Evolutionary conservation across 2,888 invertebrate species (phyloP).

Genomic region (Standfussiana lucernea): DNA sequence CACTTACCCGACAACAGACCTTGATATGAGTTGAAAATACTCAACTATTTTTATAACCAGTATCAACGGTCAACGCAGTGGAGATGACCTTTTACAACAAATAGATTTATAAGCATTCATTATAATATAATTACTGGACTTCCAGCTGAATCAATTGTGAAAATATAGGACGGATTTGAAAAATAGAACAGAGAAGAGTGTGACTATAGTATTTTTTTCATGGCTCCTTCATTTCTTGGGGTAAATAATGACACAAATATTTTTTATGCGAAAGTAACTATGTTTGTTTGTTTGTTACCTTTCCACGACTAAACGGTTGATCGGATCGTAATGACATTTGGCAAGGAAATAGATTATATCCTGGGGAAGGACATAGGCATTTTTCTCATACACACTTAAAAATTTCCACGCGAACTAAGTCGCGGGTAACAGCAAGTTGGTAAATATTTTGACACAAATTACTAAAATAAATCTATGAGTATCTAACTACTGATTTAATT

Average conservation of each 20-base stretch:
- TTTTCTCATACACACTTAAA: too few relatives aligned
- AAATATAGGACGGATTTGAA: background rate
- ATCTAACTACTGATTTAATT: conserved; percentile 7
- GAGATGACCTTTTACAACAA: conserved; percentile 73
- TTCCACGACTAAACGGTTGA: too few relatives aligned
- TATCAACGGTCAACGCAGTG: conserved; percentile 72
- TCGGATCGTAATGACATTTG: too few relatives aligned
- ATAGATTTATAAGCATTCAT: conserved; percentile 65
- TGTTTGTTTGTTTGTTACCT: too few relatives aligned
- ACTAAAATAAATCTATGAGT: background rate
- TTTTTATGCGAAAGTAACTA: too few relatives aligned
- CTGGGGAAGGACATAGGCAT: too few relatives aligned
- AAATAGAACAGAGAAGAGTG: background rate
- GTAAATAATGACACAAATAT: too few relatives aligned
- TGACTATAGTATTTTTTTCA: background rate
- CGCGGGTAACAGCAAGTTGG: too few relatives aligned
- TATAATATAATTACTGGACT: conserved; percentile 40
- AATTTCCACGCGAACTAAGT: too few relatives aligned
- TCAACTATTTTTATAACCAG: conserved; percentile 74
- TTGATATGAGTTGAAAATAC: conserved; percentile 72
- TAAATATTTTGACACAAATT: background rate
- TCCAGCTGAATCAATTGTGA: conserved; percentile 27
- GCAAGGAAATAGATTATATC: too few relatives aligned
- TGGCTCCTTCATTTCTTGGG: background rate
- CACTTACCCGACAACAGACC: conserved; percentile 70